Evolutionary conservation across 2,113 vertebrate species (phyloP), one percentile per base, ranked within the genome.

Genomic region (Seriola quinqueradiata): DNA sequence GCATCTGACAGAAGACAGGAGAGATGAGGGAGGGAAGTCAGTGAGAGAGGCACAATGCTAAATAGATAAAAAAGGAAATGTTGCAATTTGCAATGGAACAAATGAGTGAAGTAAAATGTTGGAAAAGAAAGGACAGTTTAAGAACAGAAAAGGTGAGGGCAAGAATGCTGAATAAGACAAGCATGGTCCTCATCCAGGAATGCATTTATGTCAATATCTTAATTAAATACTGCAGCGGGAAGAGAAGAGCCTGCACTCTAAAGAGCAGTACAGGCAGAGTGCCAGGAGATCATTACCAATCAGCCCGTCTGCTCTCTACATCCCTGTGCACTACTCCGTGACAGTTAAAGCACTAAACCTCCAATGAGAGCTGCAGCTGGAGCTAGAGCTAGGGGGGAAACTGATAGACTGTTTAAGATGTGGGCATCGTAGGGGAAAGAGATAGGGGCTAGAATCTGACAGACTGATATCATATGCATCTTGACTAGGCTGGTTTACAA

Each of bases 261-360:
- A 92, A 93, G 85, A 93, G 87, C 85, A 85, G 81, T 87, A 48
- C 19, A 61, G 94, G 93, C 84, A 85, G 72, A 77, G 87, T 44
- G 91, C 93, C 93, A 94, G 79, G 65, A 86, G 88, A 87, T 93
- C 91, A 87, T 93, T 94, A 92, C 89, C 88, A 92, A 90, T 90
- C 87, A 82, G 81, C 83, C 76, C 48, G 66, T 84, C 77, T 92
- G 90, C 86, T 87, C 82, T 87, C 83, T 76, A 86, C 84, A 87
- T 86, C 81, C 82, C 83, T 79, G 88, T 87, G 81, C 86, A 88
- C 81, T 44, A 66, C 84, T 85, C 70, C 82, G 87, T 76, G 84
- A 87, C 90, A 92, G 92, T 87, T 92, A 86, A 91, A 92, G 87
- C 73, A 79, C 84, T 81, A 84, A 90, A 90, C 77, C 81, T 88